Conservation (phyloP, 92 coral and sea anemone genomes). For the Micromussa lordhowensis region DNA sequence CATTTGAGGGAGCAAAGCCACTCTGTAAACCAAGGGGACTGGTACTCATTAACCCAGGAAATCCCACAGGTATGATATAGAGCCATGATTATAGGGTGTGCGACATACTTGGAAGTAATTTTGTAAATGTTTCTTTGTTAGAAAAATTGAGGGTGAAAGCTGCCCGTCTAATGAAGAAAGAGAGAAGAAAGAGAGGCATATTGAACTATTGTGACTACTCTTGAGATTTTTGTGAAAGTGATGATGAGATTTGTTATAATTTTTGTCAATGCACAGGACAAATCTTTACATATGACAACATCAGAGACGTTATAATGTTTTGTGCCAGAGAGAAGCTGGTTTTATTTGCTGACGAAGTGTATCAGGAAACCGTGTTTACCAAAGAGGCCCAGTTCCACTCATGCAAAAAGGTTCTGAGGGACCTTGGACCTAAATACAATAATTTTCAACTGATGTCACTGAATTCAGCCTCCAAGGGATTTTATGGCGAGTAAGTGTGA, state of each 20-base stretch:
- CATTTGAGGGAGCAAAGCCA: constrained; percentile 73
- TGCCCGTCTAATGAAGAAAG: not conserved
- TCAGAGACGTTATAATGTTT: constrained; percentile 82
- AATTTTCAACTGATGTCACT: constrained; percentile 86
- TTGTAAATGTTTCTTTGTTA: not conserved
- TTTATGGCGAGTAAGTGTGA: constrained; percentile 91
- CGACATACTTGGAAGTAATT: too few relatives aligned
- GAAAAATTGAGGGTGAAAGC: not conserved
- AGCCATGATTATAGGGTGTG: not conserved
- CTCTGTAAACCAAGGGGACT: constrained; percentile 78
- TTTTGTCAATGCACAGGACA: constrained; percentile 94
- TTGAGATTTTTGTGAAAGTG: not conserved
- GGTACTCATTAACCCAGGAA: constrained; percentile 85
- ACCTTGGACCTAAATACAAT: constrained; percentile 80
- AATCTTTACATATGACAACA: constrained; percentile 81
- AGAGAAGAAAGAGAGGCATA: not conserved
- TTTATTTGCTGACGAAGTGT: constrained; percentile 92
- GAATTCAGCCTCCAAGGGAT: constrained; percentile 86
- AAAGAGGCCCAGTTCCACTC: constrained; percentile 76
- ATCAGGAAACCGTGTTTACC: constrained; percentile 87
- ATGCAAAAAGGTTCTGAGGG: constrained; percentile 83
- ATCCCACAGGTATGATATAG: constrained; percentile 73
- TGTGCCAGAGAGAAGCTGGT: constrained; percentile 81
- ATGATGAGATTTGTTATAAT: not conserved
- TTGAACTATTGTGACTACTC: not conserved